Evolutionary conservation across 2,113 vertebrate genomes (phyloP).

Genomic region (Brachyhypopomus gauderio): DNA sequence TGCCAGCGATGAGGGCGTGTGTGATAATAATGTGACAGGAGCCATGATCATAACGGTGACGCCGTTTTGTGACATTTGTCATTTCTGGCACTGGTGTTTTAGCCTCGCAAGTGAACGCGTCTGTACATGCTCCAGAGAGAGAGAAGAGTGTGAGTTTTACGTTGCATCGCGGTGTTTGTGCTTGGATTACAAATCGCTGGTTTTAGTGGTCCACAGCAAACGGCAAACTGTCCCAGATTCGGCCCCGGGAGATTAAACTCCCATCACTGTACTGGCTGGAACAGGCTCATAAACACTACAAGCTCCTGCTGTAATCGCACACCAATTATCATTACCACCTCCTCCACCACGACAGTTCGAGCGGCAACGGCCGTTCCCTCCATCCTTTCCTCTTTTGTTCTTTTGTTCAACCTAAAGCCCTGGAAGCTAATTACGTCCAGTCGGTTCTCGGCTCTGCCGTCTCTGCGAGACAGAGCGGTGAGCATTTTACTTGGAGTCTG

Average conservation of each 20-base stretch:
- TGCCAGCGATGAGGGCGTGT: slow-evolving; percentile 9
- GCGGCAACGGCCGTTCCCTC: slow-evolving; percentile 31
- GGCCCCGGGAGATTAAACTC: slow-evolving; percentile 62
- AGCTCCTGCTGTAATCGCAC: slow-evolving; percentile 71
- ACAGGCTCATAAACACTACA: slow-evolving; percentile 69
- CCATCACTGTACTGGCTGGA: slow-evolving; percentile 62
- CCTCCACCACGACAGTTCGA: slow-evolving; percentile 34
- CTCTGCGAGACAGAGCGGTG: not conserved
- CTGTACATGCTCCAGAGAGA: not conserved
- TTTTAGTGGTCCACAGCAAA: slow-evolving; percentile 45
- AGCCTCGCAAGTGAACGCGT: not conserved
- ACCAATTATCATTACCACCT: slow-evolving; percentile 67
- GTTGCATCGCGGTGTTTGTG: slow-evolving; percentile 44
- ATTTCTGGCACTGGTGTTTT: slow-evolving; percentile 7
- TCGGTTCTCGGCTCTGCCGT: slow-evolving; percentile 2
- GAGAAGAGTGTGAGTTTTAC: slow-evolving; percentile 6
- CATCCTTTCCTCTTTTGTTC: slow-evolving; percentile 27
- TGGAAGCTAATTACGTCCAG: slow-evolving; percentile 30
- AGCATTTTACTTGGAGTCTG: not conserved
- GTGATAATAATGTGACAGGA: slow-evolving; percentile 28
- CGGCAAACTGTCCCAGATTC: slow-evolving; percentile 32
- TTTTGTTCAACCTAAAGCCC: not conserved
- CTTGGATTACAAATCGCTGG: slow-evolving; percentile 39
- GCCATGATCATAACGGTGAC: slow-evolving; percentile 3
- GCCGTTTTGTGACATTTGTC: slow-evolving; percentile 25